Conservation (phyloP, 2,888 invertebrate species). For the Papilio protenor region DNA sequence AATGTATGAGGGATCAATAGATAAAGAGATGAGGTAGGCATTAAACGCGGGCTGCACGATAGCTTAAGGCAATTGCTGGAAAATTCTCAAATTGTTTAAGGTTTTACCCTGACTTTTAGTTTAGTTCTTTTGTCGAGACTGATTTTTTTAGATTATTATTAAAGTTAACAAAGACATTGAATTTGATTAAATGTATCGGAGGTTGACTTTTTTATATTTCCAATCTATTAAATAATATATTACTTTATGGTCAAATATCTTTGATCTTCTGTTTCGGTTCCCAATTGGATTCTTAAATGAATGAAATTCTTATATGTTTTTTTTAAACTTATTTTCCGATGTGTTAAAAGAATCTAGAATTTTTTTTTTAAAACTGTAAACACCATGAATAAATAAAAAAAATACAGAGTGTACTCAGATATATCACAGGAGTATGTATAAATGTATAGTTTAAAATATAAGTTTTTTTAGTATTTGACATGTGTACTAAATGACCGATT, state of each 20-base stretch:
- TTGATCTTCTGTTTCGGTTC: no score
- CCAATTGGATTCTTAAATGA: no score
- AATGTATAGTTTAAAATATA: not conserved
- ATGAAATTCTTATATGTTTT: no score
- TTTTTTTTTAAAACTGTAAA: no score
- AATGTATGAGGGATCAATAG: constrained; percentile 71
- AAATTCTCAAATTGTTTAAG: constrained; percentile 37
- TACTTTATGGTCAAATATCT: not conserved
- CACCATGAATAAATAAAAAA: no score
- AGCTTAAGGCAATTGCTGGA: constrained; percentile 47
- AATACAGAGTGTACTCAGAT: no score
- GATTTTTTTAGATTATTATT: not conserved
- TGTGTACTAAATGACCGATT: no score
- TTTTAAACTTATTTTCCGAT: no score
- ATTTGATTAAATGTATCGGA: not conserved
- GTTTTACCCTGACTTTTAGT: not conserved
- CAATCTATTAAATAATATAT: not conserved
- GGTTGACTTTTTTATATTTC: not conserved
- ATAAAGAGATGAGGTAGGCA: constrained; percentile 53
- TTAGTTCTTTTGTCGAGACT: not conserved
- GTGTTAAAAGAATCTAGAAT: no score
- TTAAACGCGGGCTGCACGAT: constrained; percentile 53
- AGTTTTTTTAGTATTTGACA: no score
- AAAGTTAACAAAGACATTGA: not conserved
- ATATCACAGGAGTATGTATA: no score